Conservation (phyloP, 2,797 vertebrate species). For the Premnoplex brunnescens region DNA sequence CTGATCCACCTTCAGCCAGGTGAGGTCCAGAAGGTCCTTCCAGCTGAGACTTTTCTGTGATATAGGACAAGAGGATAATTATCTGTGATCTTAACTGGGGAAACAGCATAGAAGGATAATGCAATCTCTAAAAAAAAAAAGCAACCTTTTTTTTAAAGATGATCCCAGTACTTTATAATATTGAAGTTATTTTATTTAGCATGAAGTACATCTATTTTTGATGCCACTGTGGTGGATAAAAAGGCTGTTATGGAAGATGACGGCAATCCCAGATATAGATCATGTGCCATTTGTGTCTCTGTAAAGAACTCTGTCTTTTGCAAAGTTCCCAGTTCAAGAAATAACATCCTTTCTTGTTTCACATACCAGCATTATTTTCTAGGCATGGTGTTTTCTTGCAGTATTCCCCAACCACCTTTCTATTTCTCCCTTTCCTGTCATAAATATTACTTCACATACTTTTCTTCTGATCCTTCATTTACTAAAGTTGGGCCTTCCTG, state of each 20-base stretch:
- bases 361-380: background rate
- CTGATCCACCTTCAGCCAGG: background rate
- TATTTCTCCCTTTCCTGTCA: background rate
- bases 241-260: background rate
- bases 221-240: background rate
- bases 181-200: background rate
- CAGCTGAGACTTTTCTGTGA: background rate
- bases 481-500: background rate
- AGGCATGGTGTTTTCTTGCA: background rate
- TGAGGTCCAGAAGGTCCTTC: background rate
- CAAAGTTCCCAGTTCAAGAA: background rate
- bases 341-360: background rate
- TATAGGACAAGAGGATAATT: background rate
- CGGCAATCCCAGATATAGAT: background rate
- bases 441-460: background rate
- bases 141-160: background rate
- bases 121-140: background rate
- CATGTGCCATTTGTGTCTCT: background rate
- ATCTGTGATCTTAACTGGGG: background rate
- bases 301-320: background rate
- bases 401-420: background rate
- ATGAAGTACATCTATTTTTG: background rate
- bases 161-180: background rate
- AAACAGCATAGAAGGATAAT: background rate
- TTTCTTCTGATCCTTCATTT: background rate